These are phyloP conservation scores for Tethya wilhelma DNA, from an alignment of 37 sponge, comb jelly and placozoan genomes.

Conservation along the genomic window DNA sequence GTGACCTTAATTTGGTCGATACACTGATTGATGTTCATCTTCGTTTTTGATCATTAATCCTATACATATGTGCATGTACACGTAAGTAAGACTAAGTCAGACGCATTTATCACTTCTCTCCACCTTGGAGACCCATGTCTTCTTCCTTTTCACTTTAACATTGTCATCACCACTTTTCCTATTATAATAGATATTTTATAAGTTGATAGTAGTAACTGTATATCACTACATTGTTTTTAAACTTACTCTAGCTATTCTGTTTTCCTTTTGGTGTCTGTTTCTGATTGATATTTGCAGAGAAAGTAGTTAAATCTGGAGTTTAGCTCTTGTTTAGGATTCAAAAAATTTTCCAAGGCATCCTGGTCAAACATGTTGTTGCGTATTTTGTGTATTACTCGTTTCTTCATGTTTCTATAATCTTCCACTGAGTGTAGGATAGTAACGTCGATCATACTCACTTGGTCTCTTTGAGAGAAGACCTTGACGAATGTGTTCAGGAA, in stretches of 20 bases:
- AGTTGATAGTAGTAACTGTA: too few relatives aligned
- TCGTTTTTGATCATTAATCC: too few relatives aligned
- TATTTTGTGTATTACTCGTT: conserved; percentile 11
- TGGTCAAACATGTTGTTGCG: conserved; percentile 40
- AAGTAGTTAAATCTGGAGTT: neutral
- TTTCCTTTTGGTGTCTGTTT: neutral
- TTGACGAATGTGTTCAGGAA: conserved; percentile 25
- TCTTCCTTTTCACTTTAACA: too few relatives aligned
- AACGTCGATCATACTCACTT: conserved; percentile 24
- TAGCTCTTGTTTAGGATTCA: neutral
- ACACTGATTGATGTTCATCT: too few relatives aligned
- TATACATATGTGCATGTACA: too few relatives aligned
- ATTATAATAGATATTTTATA: too few relatives aligned
- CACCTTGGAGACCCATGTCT: too few relatives aligned
- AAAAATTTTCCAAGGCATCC: conserved; percentile 28
- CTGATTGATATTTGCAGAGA: conserved; percentile 12
- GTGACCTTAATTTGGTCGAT: too few relatives aligned
- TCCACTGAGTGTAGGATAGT: conserved; percentile 33
- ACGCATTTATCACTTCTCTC: too few relatives aligned
- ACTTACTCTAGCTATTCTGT: conserved; percentile 4
- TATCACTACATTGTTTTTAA: too few relatives aligned
- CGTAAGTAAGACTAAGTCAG: too few relatives aligned
- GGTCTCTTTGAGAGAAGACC: conserved; percentile 3
- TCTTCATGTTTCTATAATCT: conserved; percentile 12
- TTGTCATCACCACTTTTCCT: too few relatives aligned